These are phyloP conservation scores for Pecten maximus DNA, from an alignment of 2,888 invertebrate genomes.

Conservation along the genomic window DNA sequence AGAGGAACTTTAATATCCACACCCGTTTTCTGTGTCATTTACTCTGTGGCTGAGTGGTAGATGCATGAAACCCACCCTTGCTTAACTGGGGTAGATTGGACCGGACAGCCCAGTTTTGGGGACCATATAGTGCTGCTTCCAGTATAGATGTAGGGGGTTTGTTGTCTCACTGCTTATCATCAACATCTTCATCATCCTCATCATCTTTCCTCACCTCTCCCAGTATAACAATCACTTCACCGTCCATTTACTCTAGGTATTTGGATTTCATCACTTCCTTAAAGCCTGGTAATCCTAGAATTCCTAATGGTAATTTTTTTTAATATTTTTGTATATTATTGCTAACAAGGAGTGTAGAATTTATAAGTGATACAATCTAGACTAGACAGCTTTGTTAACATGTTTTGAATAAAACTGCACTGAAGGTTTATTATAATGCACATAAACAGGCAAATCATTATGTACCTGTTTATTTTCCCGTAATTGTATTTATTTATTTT, in stretches of 20 bases:
- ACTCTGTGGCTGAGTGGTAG: conserved; percentile 37
- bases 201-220: conserved; percentile 25
- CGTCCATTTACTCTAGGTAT: conserved; percentile 2
- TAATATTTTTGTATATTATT: background rate
- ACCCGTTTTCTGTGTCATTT: conserved; percentile 48
- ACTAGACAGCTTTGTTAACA: conserved; percentile 17
- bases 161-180: conserved; percentile 24
- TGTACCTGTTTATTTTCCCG: background rate
- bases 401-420: background rate
- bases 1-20: conserved; percentile 36
- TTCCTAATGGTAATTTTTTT: background rate
- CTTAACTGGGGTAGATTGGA: conserved; percentile 18
- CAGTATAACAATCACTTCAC: background rate
- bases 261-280: conserved; percentile 35
- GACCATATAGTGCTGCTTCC: background rate
- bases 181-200: background rate
- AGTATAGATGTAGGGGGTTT: conserved; percentile 22
- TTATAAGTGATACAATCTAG: background rate
- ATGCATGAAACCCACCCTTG: conserved; percentile 38
- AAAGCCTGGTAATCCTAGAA: background rate
- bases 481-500: background rate
- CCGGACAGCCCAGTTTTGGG: background rate
- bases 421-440: background rate
- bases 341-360: conserved; percentile 6
- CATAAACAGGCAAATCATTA: background rate